Evolutionary conservation across 1,140 invertebrate genomes (phyloP).

Genomic region (Ectropis grisescens): DNA sequence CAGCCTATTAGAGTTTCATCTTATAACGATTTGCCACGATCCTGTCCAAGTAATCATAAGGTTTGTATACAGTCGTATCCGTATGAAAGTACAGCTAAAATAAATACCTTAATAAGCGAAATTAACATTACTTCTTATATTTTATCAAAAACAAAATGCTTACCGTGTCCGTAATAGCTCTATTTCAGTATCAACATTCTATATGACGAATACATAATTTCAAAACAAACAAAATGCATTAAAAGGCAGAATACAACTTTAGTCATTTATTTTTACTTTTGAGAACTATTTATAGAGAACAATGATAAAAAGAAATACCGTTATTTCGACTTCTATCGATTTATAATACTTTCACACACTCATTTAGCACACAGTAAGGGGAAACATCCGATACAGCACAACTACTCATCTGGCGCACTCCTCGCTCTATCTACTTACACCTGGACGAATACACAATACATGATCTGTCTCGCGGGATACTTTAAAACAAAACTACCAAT

Average conservation of each 20-base stretch:
- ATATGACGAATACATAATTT: conserved; percentile 22
- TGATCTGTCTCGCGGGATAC: conserved; percentile 34
- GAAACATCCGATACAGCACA: neutral
- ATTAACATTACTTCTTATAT: conserved; percentile 54
- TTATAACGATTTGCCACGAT: too few relatives aligned
- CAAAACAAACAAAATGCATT: conserved; percentile 50
- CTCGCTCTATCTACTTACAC: conserved; percentile 1
- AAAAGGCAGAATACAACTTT: conserved; percentile 58
- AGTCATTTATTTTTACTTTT: conserved; percentile 30
- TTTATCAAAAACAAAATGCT: conserved; percentile 51
- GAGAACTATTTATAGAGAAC: conserved; percentile 22
- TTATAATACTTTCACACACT: conserved; percentile 31
- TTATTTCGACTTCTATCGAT: conserved; percentile 16
- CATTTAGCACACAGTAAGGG: conserved; percentile 17
- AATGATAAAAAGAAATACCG: too few relatives aligned
- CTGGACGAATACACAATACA: conserved; percentile 34
- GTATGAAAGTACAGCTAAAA: conserved; percentile 66
- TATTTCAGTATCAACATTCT: too few relatives aligned
- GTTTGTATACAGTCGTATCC: conserved; percentile 69
- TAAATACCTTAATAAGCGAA: conserved; percentile 66
- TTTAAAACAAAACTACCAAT: conserved; percentile 46
- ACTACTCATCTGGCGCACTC: neutral
- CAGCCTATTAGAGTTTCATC: too few relatives aligned
- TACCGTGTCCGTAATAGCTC: conserved; percentile 26
- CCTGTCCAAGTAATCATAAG: too few relatives aligned